These are phyloP conservation scores for Caenorhabditis virilis DNA, from an alignment of 2,888 invertebrate genomes.

Conservation along the genomic window DNA sequence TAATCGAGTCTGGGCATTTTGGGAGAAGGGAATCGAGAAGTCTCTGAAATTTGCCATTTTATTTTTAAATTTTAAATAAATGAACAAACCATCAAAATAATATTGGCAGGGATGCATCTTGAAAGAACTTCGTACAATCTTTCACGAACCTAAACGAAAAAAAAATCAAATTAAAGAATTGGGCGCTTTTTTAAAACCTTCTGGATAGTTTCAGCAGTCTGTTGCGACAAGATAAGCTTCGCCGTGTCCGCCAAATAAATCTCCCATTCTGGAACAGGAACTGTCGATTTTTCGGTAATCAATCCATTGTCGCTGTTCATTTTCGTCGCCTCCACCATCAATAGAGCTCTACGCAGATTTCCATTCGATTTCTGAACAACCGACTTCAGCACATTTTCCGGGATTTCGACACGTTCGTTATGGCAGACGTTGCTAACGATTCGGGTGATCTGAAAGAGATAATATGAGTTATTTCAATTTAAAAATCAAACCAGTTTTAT, in stretches of 20 bases:
- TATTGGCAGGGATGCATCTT: conserved; percentile 89
- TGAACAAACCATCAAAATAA: too few relatives aligned
- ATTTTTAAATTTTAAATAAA: conserved; percentile 74
- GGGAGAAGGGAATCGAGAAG: conserved; percentile 76
- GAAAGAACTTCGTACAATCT: conserved; percentile 89
- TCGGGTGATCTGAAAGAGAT: too few relatives aligned
- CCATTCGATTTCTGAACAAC: conserved; percentile 78
- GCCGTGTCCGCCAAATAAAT: conserved; percentile 85
- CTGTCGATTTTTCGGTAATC: conserved; percentile 70
- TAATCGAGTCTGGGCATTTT: conserved; percentile 85
- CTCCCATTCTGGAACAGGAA: conserved; percentile 91
- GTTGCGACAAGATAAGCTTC: conserved; percentile 82
- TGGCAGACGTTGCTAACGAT: conserved; percentile 25
- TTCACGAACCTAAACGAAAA: conserved; percentile 78
- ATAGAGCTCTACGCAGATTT: conserved; percentile 86
- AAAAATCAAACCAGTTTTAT: too few relatives aligned
- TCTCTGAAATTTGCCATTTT: conserved; percentile 17
- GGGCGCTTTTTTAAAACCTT: conserved; percentile 12
- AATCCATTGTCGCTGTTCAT: conserved; percentile 38
- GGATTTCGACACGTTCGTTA: conserved; percentile 47
- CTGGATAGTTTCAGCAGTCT: conserved; percentile 77
- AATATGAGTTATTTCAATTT: too few relatives aligned
- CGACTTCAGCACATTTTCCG: conserved; percentile 40
- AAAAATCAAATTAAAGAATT: neutral
- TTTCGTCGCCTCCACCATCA: conserved; percentile 80